Evolutionary conservation across 2,113 vertebrate genomes (phyloP).

Genomic region (Puffinus mauretanicus): DNA sequence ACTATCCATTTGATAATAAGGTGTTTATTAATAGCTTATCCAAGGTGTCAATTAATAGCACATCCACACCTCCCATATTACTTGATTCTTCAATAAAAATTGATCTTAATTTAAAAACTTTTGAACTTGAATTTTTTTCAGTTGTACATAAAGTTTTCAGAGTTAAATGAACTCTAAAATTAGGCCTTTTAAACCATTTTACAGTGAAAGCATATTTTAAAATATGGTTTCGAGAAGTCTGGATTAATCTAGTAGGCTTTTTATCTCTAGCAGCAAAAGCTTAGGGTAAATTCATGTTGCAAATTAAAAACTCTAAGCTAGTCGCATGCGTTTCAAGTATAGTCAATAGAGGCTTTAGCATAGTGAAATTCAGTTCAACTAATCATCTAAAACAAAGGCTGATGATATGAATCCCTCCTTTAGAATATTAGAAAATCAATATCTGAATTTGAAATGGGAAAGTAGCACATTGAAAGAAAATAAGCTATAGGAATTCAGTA

Average conservation of each 20-base stretch:
- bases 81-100: neutral
- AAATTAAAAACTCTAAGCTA: neutral
- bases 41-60: neutral
- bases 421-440: neutral
- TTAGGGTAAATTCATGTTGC: neutral
- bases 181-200: neutral
- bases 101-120: neutral
- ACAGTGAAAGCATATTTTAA: neutral
- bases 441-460: neutral
- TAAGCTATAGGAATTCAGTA: neutral
- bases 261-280: neutral
- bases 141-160: neutral
- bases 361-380: neutral
- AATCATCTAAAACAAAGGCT: neutral
- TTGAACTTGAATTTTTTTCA: neutral
- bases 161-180: neutral
- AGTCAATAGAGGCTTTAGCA: neutral
- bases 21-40: neutral
- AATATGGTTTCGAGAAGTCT: neutral
- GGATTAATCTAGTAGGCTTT: neutral
- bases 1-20: neutral
- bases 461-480: neutral
- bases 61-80: neutral
- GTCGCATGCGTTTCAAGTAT: neutral
- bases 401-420: neutral